Evolutionary conservation across 2,888 invertebrate genomes (phyloP), one percentile per base, ranked within the genome.

Genomic region (Andricus curvator): DNA sequence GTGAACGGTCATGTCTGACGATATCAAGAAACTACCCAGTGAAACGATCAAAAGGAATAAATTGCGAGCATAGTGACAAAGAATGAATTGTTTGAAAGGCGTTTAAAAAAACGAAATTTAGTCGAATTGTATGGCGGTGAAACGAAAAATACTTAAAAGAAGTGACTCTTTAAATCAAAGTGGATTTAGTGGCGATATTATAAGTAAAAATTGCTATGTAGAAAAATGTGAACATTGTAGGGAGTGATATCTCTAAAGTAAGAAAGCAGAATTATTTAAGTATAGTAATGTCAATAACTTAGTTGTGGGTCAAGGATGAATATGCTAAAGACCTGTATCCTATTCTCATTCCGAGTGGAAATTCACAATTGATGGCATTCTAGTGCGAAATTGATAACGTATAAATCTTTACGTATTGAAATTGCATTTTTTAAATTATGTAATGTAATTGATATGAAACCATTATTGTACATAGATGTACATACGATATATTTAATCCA

Each of bases 181-280:
- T 56, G 74, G 13, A 56, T 56, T 56, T 33, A 74, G 33, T 29
- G 51, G 29, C 56, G 51, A 56, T 33, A 29, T 44, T 20, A 56
- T 68, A 15, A 15, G 25, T 25, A 48, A 56, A 56, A 56, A 29
- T 74, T n/a, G 33, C 74, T 74, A 20, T 74, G 29, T 74, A 74
- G 74, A 74, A 74, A 33, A 56, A 56, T 56, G 56, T 56, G 29
- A 74, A 74, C 51, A n/a, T n/a, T 74, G n/a, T 74, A 51, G 74
- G 13, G 33, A 74, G 29, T 25, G 29, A 70, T 74, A n/a, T 74
- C 56, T 56, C 48, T 74, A 22, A 29, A 74, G 56, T 74, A 33
- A 56, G 48, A 74, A 56, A 29, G 11, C 51, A 33, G 20, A 17
- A 29, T 56, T 13, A 33, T 56, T 33, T n/a, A n/a, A 74, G 17